phyloP scores from a whole-genome alignment of 2,113 vertebrate genomes.

The Puma concolor region DNA sequence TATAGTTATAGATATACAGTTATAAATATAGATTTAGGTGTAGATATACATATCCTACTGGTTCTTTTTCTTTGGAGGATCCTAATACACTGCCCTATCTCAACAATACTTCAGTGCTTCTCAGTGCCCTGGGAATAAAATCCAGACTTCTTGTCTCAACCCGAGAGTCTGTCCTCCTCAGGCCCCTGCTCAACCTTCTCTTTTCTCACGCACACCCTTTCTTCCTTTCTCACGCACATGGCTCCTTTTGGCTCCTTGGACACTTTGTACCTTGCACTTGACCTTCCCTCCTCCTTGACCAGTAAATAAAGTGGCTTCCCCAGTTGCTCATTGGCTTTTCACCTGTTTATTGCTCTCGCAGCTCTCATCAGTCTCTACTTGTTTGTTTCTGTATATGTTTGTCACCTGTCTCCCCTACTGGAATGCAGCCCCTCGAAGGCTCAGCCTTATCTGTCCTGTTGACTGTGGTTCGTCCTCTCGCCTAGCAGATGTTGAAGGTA shows the following conservation, averaged over 20 bases:
- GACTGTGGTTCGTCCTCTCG: not conserved
- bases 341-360: no score
- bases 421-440: not conserved
- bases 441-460: not conserved
- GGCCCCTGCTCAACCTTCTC: not conserved
- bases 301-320: not conserved
- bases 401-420: not conserved
- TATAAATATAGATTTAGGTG: not conserved
- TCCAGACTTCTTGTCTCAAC: not conserved
- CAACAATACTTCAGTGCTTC: not conserved
- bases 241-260: not conserved
- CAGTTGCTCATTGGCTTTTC: not conserved
- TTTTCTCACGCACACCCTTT: not conserved
- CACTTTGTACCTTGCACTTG: not conserved
- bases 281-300: not conserved
- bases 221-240: no score
- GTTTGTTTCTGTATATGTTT: not conserved
- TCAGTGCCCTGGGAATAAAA: not conserved
- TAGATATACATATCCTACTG: not conserved
- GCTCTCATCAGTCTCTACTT: not conserved
- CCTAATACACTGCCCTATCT: not conserved
- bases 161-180: not conserved
- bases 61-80: not conserved
- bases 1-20: not conserved
- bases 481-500: not conserved